Conservation (phyloP, 2,888 invertebrate species). For the Octodonta nipae region DNA sequence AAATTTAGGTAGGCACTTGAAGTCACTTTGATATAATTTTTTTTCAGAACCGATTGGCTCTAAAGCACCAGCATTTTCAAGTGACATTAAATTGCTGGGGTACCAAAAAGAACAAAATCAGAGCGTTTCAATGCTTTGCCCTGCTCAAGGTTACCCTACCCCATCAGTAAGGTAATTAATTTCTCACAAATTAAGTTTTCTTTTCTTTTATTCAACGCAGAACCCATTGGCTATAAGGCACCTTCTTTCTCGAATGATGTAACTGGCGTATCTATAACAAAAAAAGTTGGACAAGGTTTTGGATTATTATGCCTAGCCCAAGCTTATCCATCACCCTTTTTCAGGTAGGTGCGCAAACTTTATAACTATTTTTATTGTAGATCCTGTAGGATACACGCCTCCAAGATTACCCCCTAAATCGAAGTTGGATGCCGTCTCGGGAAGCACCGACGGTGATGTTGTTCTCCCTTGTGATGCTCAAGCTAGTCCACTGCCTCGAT, state of each 20-base stretch:
- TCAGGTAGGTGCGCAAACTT: constrained; percentile 42
- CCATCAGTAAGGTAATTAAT: constrained; percentile 38
- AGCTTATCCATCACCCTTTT: constrained; percentile 48
- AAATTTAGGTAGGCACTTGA: constrained; percentile 45
- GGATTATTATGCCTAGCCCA: constrained; percentile 47
- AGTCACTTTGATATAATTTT: constrained; percentile 4
- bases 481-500: constrained; percentile 49
- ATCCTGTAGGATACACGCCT: constrained; percentile 38
- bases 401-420: constrained; percentile 35
- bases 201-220: constrained; percentile 21
- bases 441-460: constrained; percentile 19
- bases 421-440: constrained; percentile 22
- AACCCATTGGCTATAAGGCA: constrained; percentile 51
- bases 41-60: constrained; percentile 46
- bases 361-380: constrained; percentile 31
- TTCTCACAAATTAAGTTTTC: background rate
- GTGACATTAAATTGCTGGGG: constrained; percentile 49
- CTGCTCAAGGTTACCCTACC: constrained; percentile 46
- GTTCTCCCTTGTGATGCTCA: constrained; percentile 40
- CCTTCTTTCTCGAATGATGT: constrained; percentile 54
- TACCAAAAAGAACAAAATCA: constrained; percentile 21
- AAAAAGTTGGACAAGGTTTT: constrained; percentile 35
- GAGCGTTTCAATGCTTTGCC: constrained; percentile 33
- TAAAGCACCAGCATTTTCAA: constrained; percentile 50
- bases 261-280: constrained; percentile 40